Base-by-base conservation (phyloP, 2,797 vertebrate genomes). In the Girardinus metallicus region DNA sequence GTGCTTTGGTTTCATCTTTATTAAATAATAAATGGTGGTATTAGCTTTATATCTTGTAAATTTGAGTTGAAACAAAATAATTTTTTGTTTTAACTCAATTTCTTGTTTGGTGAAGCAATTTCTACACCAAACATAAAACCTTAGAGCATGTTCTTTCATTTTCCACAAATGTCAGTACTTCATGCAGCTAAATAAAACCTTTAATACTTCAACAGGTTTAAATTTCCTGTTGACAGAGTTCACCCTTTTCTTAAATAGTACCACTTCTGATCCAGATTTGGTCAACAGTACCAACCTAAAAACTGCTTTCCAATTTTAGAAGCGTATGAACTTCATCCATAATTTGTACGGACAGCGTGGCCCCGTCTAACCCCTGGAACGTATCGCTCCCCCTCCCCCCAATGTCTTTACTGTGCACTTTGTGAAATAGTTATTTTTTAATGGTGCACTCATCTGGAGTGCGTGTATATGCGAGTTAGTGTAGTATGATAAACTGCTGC, bases 381-480 rank as follows among this genome's bases (percentile, higher is more conserved):
- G 53, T 55, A 49, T 23, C 4, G 23, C 10, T 43, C n/a, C 66
- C 39, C 51, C 51, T 26, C 34, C 34, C 73, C 41, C 39, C 73
- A 39, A 1, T 53, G 51, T 79, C 31, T 53, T 77, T 36, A 29
- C 78, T 84, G 47, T 75, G 68, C 15, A 77, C 66, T 57, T 66
- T 5, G 29, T 76, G 49, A 74, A 82, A 75, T 29, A 57, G 60
- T 62, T 79, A 49, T 85, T 82, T 85, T 81, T 44, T 36, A 68
- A 79, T 10, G 10, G 31, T 39, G 60, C 83, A 81, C 62, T 84
- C 44, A 73, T 84, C 31, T 64, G 36, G 66, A 77, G 47, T 41
- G 81, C 72, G 76, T 76, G 34, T 55, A 44, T 81, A 55, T 36
- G n/a, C 9, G 23, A 74, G 78, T 64, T 73, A 26, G 72, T 31